phyloP scores from a whole-genome alignment of 2,113 vertebrate species.

The Pongo abelii region DNA sequence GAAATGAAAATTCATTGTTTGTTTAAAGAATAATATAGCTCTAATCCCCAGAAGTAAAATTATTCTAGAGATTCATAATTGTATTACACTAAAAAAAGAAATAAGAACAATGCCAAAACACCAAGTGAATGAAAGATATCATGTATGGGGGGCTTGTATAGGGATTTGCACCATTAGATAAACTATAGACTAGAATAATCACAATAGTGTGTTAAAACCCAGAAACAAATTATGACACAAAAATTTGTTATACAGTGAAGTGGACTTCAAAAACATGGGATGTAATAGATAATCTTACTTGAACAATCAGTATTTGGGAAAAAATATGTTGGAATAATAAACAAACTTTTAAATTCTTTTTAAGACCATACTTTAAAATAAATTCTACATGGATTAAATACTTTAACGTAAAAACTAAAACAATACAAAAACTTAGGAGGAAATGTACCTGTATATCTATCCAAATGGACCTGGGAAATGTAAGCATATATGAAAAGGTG shows the following conservation, averaged over 20 bases:
- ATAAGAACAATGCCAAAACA: background rate
- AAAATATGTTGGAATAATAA: background rate
- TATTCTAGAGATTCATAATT: background rate
- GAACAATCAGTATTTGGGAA: background rate
- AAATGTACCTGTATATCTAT: background rate
- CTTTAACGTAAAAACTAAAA: background rate
- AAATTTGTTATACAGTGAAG: background rate
- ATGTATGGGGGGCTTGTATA: fast-evolving
- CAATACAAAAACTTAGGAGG: background rate
- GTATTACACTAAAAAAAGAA: background rate
- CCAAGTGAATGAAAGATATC: background rate
- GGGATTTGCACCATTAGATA: background rate
- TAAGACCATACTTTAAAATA: background rate
- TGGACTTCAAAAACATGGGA: background rate
- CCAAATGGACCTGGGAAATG: background rate
- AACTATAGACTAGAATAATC: background rate
- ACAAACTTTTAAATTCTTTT: background rate
- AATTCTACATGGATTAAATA: background rate
- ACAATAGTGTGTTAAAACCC: background rate
- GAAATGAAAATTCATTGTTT: conserved; percentile 7
- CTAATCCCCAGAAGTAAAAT: background rate
- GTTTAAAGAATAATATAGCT: conserved; percentile 28
- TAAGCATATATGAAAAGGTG: background rate
- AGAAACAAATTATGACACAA: conserved; percentile 6
- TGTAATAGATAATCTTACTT: background rate